Conservation (phyloP, 2,888 invertebrate species). For the Zygaena filipendulae region DNA sequence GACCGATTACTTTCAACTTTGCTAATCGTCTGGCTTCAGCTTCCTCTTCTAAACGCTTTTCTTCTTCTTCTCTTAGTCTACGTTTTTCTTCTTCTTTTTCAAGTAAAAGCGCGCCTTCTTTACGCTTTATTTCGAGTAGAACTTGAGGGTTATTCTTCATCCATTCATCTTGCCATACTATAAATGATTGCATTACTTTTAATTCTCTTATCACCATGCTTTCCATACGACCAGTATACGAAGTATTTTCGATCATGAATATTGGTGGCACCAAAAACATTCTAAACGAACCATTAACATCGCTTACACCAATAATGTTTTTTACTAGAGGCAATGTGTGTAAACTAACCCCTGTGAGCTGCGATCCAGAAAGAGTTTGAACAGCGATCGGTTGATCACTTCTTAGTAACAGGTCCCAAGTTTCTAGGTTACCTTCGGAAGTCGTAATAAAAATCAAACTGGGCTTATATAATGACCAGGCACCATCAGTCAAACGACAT, state of each 20-base stretch:
- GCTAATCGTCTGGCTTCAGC: conserved; percentile 55
- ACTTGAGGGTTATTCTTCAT: conserved; percentile 44
- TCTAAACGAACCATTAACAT: conserved; percentile 74
- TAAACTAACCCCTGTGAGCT: conserved; percentile 72
- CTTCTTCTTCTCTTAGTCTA: conserved; percentile 43
- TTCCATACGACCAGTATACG: conserved; percentile 47
- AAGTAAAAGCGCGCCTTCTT: conserved; percentile 46
- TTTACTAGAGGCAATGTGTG: conserved; percentile 67
- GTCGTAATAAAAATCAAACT: conserved; percentile 77
- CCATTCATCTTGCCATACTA: conserved; percentile 73
- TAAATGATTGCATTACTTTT: conserved; percentile 56
- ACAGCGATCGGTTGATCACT: conserved; percentile 75
- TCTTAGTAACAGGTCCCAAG: conserved; percentile 81
- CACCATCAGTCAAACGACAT: conserved; percentile 69
- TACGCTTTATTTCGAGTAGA: conserved; percentile 42
- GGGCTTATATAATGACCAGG: conserved; percentile 82
- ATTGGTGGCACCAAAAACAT: conserved; percentile 70
- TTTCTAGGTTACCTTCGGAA: conserved; percentile 80
- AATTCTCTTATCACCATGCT: conserved; percentile 63
- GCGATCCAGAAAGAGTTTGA: conserved; percentile 73
- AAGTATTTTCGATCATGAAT: conserved; percentile 52
- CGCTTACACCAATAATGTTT: conserved; percentile 74
- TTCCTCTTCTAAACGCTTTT: conserved; percentile 56
- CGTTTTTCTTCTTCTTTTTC: conserved; percentile 53
- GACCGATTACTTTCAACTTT: conserved; percentile 42